Evolutionary conservation across 2,113 vertebrate species (phyloP).

Genomic region (Acrocephalus kingi): DNA sequence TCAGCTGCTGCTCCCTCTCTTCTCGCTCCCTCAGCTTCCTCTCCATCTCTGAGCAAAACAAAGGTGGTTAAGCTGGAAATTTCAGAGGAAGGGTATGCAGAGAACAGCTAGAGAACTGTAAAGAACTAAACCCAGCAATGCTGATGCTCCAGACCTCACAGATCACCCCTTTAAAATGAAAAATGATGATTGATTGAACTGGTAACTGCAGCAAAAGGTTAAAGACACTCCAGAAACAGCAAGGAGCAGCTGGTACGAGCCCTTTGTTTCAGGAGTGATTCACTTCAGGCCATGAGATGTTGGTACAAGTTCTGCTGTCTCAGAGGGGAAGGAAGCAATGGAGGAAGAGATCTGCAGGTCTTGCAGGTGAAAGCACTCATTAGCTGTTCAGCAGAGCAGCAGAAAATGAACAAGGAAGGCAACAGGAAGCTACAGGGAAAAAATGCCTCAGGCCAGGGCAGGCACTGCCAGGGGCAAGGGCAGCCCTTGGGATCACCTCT

Average conservation of each 20-base stretch:
- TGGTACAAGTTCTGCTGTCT: neutral
- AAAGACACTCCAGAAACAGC: neutral
- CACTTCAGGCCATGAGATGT: neutral
- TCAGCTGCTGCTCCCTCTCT: conserved; percentile 83
- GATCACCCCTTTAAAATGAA: neutral
- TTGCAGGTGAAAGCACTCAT: neutral
- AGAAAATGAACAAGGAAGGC: neutral
- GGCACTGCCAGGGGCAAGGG: neutral
- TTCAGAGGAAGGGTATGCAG: neutral
- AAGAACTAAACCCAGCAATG: neutral
- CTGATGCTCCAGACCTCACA: neutral
- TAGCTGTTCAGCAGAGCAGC: neutral
- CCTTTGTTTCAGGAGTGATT: neutral
- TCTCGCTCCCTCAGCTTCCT: conserved; percentile 83
- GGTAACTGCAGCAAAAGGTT: neutral
- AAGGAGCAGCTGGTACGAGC: neutral
- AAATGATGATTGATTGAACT: neutral
- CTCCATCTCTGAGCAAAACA: conserved; percentile 79
- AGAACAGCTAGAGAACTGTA: neutral
- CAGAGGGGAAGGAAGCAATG: neutral
- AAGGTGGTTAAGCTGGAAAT: neutral
- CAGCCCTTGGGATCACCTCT: neutral
- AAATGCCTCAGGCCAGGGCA: neutral
- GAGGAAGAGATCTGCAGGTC: neutral
- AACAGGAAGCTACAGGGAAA: neutral